Evolutionary conservation across 2,797 vertebrate genomes (phyloP), one percentile per base, ranked within the genome.

Genomic region (Rhinogobio ventralis): DNA sequence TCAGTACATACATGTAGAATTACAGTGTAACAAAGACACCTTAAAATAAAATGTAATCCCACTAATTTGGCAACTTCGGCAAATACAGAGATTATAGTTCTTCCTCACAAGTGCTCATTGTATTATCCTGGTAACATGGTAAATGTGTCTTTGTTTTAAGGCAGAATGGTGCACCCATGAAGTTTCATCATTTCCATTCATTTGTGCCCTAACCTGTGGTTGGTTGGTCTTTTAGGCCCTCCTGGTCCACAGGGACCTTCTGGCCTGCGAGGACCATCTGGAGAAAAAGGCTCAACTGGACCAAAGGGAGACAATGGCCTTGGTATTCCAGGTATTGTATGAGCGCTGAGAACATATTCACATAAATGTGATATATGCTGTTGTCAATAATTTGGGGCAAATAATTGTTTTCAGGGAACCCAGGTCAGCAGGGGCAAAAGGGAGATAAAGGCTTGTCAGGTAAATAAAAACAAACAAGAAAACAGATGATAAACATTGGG

Each of bases 241-340:
- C 49, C 66, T 68, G 88, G 88, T 39, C 9, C 71, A 69, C 15
- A 0, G 1, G 87, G 88, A 19, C 19, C 23, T 23, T 0, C 0
- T 30, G 88, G 88, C 2, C 20, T 28, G 11, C 60, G 14, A 57
- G 88, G 88, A 14, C 28, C 10, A 4, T 6, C 82, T 55, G 88
- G 88, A 88, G 5, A 25, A 25, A 89, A 85, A 81, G 88, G 88
- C n/a, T 86, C 77, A 77, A 1, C 57, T 25, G 88, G 88, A 83
- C 33, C 82, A 30, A 88, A 89, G 33, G 88, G 88, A 81, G 33
- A 85, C 25, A 67, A 0, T 8, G 86, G 85, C 36, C 6, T 39
- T 53, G 25, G 11, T 4, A 4, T 9, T 73, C 11, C 14, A 77
- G 80, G 86, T 86, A 83, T 17, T n/a, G 39, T 20, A 30, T 28